Conservation (phyloP, 2,888 invertebrate genomes). For the Cotesia congregata region DNA sequence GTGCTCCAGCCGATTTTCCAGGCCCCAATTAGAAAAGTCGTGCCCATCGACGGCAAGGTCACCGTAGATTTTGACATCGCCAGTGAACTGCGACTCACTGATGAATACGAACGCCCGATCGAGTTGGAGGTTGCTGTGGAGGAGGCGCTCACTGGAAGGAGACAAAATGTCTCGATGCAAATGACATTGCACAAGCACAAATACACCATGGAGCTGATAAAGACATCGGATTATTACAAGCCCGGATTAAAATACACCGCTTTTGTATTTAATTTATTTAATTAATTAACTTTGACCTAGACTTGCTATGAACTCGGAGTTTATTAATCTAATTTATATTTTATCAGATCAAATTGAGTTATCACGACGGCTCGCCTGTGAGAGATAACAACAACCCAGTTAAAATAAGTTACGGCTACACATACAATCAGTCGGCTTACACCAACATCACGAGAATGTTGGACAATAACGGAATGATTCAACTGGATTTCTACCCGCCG, state of each 20-base stretch:
- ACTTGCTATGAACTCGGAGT: not conserved
- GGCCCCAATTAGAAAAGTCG: slow-evolving; percentile 72
- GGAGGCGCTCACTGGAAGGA: slow-evolving; percentile 88
- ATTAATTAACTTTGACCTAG: not conserved
- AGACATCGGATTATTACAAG: slow-evolving; percentile 89
- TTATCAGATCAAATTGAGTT: slow-evolving; percentile 77
- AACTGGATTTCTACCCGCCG: slow-evolving; percentile 76
- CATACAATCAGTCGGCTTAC: slow-evolving; percentile 74
- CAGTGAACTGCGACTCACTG: slow-evolving; percentile 79
- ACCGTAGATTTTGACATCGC: slow-evolving; percentile 84
- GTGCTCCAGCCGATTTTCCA: slow-evolving; percentile 85
- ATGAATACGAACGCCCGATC: slow-evolving; percentile 85
- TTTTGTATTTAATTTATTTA: slow-evolving; percentile 74
- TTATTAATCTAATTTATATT: not conserved
- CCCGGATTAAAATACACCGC: slow-evolving; percentile 88
- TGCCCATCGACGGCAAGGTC: slow-evolving; percentile 81
- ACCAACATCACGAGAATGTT: slow-evolving; percentile 72
- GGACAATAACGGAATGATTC: slow-evolving; percentile 77
- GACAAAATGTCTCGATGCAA: slow-evolving; percentile 83
- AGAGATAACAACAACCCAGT: slow-evolving; percentile 75
- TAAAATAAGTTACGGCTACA: slow-evolving; percentile 76
- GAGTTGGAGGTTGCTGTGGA: slow-evolving; percentile 91
- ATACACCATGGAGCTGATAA: slow-evolving; percentile 82
- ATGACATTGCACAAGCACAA: slow-evolving; percentile 84
- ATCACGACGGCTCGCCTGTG: slow-evolving; percentile 80